Percentiles rank a stretch among this genome's conserved stretches.
Evolutionary conservation across 2,113 vertebrate species (phyloP).

Genomic region (Perccottus glenii): DNA sequence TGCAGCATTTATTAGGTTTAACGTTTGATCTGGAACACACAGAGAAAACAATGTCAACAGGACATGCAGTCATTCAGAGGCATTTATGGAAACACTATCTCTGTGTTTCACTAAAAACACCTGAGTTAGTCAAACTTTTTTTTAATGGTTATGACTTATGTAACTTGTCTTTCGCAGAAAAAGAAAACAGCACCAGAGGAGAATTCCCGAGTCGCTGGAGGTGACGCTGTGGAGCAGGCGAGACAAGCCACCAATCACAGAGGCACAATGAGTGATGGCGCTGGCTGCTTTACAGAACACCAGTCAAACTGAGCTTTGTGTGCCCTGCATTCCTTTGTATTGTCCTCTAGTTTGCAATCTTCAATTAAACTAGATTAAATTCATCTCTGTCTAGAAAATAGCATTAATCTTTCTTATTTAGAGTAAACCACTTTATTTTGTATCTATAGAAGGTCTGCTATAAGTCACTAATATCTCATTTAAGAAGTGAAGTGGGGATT

Average conservation of each 20-base stretch:
- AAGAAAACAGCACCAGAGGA: conserved; percentile 49
- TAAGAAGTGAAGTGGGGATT: too few species aligned
- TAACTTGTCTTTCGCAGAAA: conserved; percentile 34
- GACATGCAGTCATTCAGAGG: too few species aligned
- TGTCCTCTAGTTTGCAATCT: conserved; percentile 28
- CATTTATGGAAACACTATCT: too few species aligned
- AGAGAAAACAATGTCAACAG: too few species aligned
- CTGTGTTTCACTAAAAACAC: too few species aligned
- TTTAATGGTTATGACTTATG: conserved; percentile 42
- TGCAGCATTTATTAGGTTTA: too few species aligned
- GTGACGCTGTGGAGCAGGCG: conserved; percentile 58
- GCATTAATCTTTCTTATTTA: background rate
- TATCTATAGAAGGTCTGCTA: too few species aligned
- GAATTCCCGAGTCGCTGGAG: conserved; percentile 66
- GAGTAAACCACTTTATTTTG: background rate
- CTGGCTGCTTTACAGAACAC: conserved; percentile 72
- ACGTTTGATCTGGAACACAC: too few species aligned
- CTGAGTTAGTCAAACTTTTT: too few species aligned
- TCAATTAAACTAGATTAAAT: conserved; percentile 37
- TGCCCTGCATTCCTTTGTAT: conserved; percentile 54
- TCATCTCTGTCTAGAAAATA: conserved; percentile 8
- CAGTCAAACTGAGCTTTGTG: conserved; percentile 73
- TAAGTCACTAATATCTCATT: too few species aligned
- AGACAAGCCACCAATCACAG: conserved; percentile 69
- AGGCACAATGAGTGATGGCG: conserved; percentile 69